These are phyloP conservation scores for Lagorchestes hirsutus DNA, from an alignment of 2,797 vertebrate genomes.

Conservation along the genomic window DNA sequence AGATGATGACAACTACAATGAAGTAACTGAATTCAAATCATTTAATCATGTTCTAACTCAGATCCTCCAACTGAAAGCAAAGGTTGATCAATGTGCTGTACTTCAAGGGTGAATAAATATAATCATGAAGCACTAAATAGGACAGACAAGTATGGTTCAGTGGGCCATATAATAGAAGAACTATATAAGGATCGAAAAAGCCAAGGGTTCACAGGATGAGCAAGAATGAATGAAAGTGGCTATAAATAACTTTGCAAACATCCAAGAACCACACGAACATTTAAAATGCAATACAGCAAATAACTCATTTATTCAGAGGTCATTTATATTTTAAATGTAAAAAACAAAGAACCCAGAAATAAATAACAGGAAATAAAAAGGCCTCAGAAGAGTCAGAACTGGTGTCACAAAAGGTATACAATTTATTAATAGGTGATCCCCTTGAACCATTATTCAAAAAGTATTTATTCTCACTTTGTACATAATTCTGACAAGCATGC, in stretches of 20 bases:
- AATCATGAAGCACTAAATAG: slow-evolving; percentile 31
- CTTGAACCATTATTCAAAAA: slow-evolving; percentile 44
- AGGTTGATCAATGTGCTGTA: slow-evolving; percentile 42
- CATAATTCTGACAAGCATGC: slow-evolving; percentile 47
- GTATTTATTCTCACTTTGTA: slow-evolving; percentile 45
- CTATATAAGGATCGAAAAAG: background rate
- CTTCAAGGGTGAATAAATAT: slow-evolving; percentile 45
- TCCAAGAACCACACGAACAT: background rate
- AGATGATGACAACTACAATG: slow-evolving; percentile 31
- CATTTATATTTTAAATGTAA: background rate
- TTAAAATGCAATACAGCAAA: background rate
- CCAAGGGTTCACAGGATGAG: background rate
- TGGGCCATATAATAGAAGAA: slow-evolving; percentile 28
- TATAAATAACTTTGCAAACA: background rate
- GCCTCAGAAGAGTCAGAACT: background rate
- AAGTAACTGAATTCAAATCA: slow-evolving; percentile 12
- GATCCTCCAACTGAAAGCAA: slow-evolving; percentile 7
- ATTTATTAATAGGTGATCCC: slow-evolving; percentile 28
- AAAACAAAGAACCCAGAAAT: slow-evolving; percentile 1
- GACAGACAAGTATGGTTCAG: slow-evolving; percentile 13
- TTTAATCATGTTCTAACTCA: slow-evolving; percentile 37
- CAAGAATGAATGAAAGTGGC: background rate
- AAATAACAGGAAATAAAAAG: slow-evolving; percentile 1
- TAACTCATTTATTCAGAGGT: background rate
- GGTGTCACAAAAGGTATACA: background rate